A percentile compares a stretch with the other conserved stretches of the same genome.
Evolutionary conservation across 2,113 vertebrate genomes (phyloP).

Genomic region (Bettongia penicillata): DNA sequence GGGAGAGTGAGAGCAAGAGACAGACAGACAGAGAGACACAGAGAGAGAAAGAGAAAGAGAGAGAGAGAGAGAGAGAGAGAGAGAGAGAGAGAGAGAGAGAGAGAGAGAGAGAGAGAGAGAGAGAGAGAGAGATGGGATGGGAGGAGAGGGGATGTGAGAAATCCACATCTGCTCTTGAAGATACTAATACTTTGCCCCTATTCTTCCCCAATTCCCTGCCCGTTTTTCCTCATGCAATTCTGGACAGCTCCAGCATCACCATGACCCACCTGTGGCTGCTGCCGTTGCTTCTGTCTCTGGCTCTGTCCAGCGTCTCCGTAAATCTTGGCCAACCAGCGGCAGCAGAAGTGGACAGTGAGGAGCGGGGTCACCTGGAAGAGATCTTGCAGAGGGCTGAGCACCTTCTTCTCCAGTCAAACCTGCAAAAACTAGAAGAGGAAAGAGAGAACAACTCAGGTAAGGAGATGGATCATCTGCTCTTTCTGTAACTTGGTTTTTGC

Average conservation of each 20-base stretch:
- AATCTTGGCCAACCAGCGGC: conserved; percentile 79
- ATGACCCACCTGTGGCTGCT: conserved; percentile 87
- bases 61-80: neutral
- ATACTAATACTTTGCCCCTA: neutral
- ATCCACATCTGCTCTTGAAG: neutral
- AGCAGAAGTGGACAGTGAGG: conserved; percentile 76
- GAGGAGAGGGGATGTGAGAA: neutral
- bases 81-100: too few relatives aligned
- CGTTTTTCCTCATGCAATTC: conserved; percentile 60
- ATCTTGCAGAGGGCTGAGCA: conserved; percentile 86
- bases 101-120: neutral
- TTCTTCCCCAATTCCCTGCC: neutral
- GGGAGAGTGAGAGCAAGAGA: neutral
- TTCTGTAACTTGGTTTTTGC: neutral
- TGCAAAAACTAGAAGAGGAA: conserved; percentile 85
- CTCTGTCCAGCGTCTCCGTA: conserved; percentile 80
- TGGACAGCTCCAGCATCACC: conserved; percentile 62
- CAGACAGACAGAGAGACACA: neutral
- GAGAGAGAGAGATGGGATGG: neutral
- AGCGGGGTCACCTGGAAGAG: conserved; percentile 80
- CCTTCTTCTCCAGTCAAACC: conserved; percentile 85
- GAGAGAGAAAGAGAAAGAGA: neutral
- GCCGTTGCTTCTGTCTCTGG: conserved; percentile 83
- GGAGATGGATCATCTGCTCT: neutral
- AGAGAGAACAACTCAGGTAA: conserved; percentile 85